phyloP scores from a whole-genome alignment of 1,140 invertebrate species.

The Halesus radiatus region DNA sequence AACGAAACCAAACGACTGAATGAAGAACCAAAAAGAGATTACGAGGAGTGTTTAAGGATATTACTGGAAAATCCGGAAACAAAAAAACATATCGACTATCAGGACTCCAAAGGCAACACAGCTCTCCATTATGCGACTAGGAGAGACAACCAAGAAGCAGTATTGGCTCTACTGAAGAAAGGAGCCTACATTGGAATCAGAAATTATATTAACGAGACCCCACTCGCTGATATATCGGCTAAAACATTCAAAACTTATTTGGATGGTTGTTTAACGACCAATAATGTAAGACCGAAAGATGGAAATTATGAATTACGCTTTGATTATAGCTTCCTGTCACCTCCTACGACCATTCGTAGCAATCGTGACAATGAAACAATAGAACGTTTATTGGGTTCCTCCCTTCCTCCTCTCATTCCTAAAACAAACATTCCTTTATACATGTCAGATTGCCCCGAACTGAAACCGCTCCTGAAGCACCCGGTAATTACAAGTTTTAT shows the following conservation, averaged over 20 bases:
- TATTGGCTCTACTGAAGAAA: slow-evolving; percentile 74
- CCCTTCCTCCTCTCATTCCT: slow-evolving; percentile 59
- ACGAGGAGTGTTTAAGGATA: no score
- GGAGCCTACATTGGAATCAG: slow-evolving; percentile 80
- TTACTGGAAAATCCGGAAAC: no score
- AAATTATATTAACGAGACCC: slow-evolving; percentile 77
- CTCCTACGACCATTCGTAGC: slow-evolving; percentile 68
- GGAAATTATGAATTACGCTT: slow-evolving; percentile 79
- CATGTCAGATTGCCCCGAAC: slow-evolving; percentile 75
- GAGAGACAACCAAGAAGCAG: slow-evolving; percentile 63
- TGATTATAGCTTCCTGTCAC: slow-evolving; percentile 79
- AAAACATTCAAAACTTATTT: slow-evolving; percentile 77
- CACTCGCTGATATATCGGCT: slow-evolving; percentile 77
- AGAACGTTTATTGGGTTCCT: no score
- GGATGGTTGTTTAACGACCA: slow-evolving; percentile 77
- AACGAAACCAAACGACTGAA: no score
- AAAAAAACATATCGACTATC: no score
- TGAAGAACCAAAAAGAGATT: no score
- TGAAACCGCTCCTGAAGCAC: slow-evolving; percentile 80
- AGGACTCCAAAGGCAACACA: no score
- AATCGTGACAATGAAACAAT: slow-evolving; percentile 62
- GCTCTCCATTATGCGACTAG: no score
- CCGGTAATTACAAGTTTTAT: slow-evolving; percentile 85
- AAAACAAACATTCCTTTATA: slow-evolving; percentile 78
- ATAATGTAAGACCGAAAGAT: slow-evolving; percentile 73